Evolutionary conservation across 2,113 vertebrate species (phyloP).

Genomic region (Anseranas semipalmata): DNA sequence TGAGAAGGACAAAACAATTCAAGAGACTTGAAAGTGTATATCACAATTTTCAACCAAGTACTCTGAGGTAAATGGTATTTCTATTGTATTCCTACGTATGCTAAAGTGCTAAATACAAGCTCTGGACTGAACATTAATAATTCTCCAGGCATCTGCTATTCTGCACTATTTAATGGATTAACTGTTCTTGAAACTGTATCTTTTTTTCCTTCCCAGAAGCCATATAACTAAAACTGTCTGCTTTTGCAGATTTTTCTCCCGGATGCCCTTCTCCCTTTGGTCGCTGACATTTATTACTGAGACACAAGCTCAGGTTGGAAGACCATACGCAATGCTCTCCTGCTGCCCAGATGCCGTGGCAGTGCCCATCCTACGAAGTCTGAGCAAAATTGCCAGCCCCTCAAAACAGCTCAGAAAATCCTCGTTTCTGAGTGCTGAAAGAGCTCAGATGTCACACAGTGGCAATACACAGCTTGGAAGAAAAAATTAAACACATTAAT

Average conservation of each 20-base stretch:
- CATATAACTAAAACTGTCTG: background rate
- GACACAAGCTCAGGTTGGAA: background rate
- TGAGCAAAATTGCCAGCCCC: background rate
- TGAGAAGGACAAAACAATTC: background rate
- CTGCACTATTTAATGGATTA: background rate
- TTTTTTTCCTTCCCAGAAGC: background rate
- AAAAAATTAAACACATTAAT: background rate
- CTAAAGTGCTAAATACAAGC: background rate
- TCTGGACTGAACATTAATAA: background rate
- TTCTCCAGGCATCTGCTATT: background rate
- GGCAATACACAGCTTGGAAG: background rate
- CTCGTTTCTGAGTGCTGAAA: background rate
- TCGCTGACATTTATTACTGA: background rate
- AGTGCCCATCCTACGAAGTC: background rate
- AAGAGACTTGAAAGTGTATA: background rate
- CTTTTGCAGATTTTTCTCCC: background rate
- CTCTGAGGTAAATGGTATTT: background rate
- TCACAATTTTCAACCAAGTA: background rate
- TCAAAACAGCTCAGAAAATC: background rate
- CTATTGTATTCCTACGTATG: background rate
- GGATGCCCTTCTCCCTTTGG: background rate
- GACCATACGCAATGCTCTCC: rapidly evolving
- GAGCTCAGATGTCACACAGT: background rate
- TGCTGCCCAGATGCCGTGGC: background rate
- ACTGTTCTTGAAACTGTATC: background rate